Evolutionary conservation across 2,888 invertebrate species (phyloP).

Genomic region (Xanthorhoe designata): DNA sequence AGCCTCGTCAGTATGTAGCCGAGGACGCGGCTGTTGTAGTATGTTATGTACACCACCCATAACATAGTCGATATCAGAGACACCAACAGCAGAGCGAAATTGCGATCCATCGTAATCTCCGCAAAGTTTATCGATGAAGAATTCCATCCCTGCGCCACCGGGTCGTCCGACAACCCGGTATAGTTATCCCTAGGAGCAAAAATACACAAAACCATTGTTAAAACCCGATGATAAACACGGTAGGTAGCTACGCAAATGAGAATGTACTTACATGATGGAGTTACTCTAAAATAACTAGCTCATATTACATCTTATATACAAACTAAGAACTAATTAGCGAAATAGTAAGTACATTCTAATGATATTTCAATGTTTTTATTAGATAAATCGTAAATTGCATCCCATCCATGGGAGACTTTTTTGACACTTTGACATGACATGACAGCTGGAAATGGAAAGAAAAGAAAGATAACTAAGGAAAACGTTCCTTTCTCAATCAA

Average conservation of each 20-base stretch:
- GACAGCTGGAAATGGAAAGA: too few relatives aligned
- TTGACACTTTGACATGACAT: too few relatives aligned
- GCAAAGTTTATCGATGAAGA: constrained; percentile 85
- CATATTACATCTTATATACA: constrained; percentile 67
- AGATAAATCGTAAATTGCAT: constrained; percentile 55
- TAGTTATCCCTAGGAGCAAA: constrained; percentile 68
- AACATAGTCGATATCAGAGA: constrained; percentile 93
- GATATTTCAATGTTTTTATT: constrained; percentile 55
- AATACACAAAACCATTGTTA: constrained; percentile 46
- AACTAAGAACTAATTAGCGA: constrained; percentile 48
- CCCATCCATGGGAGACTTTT: constrained; percentile 15
- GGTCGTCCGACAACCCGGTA: constrained; percentile 63
- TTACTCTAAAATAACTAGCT: constrained; percentile 50
- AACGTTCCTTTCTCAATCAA: neutral
- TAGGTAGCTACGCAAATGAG: constrained; percentile 53
- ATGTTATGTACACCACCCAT: constrained; percentile 97
- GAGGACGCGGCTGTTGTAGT: constrained; percentile 96
- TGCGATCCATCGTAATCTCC: constrained; percentile 91
- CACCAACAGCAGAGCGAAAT: constrained; percentile 90
- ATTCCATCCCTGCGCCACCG: constrained; percentile 85
- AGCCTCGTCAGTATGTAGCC: constrained; percentile 96
- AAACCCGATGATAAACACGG: constrained; percentile 59
- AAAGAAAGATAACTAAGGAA: too few relatives aligned
- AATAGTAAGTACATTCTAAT: constrained; percentile 57
- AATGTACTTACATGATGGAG: constrained; percentile 68